Base-by-base conservation (phyloP, 53 echinoderm and acorn worm species). In the Echinarachnius parma region DNA sequence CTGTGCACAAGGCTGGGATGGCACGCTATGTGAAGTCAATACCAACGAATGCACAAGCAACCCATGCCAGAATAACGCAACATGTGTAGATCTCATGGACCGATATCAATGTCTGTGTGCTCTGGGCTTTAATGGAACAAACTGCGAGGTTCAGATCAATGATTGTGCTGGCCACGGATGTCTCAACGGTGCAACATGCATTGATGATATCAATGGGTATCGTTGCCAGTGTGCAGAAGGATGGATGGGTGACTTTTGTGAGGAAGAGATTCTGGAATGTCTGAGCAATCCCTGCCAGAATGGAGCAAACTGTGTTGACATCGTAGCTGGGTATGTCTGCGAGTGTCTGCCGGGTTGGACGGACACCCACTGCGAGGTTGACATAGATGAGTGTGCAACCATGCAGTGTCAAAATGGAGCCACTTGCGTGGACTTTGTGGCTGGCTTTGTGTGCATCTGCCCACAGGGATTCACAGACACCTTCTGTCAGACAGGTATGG, bases 351-450 rank as follows among this genome's bases (percentile, higher is more conserved):
- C 20, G 0, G 75, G 62, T 30, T 90, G 79, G 78, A 67, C 82
- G 21, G 90, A 82, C 9, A 78, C 53, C 35, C 54, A 78, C 53
- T 89, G 85, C 57, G 89, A 89, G 48, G 78, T 70, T 39, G 84
- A 76, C 23, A 47, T 76, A 46, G n/a, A 56, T 28, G 74, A 72
- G 28, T 87, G 87, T 62, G 19, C 64, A 19, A 77, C 81, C 34
- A 60, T 57, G 27, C 87, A 82, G 10, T 87, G 87, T 28, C 58
- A 27, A 67, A 87, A 87, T 60, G 82, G 75, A 54, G 87, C 87
- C 32, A 72, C 74, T 9, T 72, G 74, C 57, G 46, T 10, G 16
- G 74, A 72, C 29, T 44, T 57, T 4, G 36, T 72, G 36, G 74
- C 39, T 48, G 19, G 77, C 3, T 68, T 60, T 60, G 78, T 78